These are phyloP conservation scores for Apis mellifera DNA, from an alignment of 1,140 invertebrate species.

Conservation along the genomic window DNA sequence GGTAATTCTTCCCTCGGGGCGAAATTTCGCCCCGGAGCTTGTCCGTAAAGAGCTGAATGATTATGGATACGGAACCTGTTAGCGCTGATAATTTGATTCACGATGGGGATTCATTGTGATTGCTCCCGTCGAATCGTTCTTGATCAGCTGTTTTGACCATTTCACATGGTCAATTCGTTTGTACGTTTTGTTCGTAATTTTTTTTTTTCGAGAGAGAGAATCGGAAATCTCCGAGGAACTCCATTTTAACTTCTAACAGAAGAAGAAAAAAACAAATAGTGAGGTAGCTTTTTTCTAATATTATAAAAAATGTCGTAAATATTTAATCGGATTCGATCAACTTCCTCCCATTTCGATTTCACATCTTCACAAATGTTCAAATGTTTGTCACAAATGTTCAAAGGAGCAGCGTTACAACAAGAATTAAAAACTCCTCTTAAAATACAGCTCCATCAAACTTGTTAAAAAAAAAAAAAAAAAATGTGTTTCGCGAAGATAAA, in stretches of 20 bases:
- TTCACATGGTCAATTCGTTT: constrained; percentile 1
- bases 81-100: constrained; percentile 35
- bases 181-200: background rate
- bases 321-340: background rate
- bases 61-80: constrained; percentile 18
- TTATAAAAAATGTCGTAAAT: background rate
- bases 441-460: constrained; percentile 32
- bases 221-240: background rate
- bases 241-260: too few species aligned
- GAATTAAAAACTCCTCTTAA: background rate
- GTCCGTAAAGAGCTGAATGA: constrained; percentile 8
- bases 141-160: background rate
- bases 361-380: too few species aligned
- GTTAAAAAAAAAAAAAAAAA: constrained; percentile 34
- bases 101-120: constrained; percentile 10
- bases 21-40: constrained; percentile 12
- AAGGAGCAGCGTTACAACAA: background rate
- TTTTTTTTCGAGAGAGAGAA: background rate
- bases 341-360: background rate
- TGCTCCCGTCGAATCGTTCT: background rate
- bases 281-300: background rate
- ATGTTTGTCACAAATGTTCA: constrained; percentile 4
- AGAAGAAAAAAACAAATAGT: too few species aligned
- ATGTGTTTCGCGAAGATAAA: constrained; percentile 36
- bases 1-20: constrained; percentile 38